These are phyloP conservation scores for Megalurothrips usitatus DNA, from an alignment of 2,888 invertebrate species.

Conservation along the genomic window DNA sequence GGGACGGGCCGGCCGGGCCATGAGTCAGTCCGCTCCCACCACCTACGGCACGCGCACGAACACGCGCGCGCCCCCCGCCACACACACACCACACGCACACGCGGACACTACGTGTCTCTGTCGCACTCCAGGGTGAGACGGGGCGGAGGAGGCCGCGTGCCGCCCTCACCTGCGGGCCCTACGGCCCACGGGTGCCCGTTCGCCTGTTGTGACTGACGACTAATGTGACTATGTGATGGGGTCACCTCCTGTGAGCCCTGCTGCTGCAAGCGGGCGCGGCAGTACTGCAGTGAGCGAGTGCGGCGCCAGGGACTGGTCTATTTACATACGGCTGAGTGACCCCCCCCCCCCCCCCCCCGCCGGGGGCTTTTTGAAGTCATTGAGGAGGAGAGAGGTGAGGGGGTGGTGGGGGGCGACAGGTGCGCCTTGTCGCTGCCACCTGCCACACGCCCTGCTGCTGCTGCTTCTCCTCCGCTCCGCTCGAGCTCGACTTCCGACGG, in stretches of 20 bases:
- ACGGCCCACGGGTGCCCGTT: too few species aligned
- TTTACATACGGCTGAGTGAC: background rate
- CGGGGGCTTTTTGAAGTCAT: background rate
- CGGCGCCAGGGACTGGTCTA: too few species aligned
- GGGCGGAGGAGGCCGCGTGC: background rate
- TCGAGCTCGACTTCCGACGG: background rate
- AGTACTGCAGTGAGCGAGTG: too few species aligned
- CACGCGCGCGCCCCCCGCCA: too few species aligned
- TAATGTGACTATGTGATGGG: too few species aligned
- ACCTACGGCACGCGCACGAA: background rate
- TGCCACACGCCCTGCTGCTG: background rate
- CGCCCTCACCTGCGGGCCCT: background rate
- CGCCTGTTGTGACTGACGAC: too few species aligned
- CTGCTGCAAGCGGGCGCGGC: too few species aligned
- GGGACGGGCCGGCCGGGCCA: background rate
- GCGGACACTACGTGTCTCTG: background rate
- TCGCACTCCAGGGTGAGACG: background rate
- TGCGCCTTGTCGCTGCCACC: slow-evolving; percentile 3
- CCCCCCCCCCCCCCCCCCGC: background rate
- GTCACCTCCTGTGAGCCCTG: too few species aligned
- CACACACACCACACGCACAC: too few species aligned
- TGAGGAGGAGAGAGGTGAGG: background rate
- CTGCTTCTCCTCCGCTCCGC: too few species aligned
- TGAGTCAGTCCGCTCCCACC: background rate
- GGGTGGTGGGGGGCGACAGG: background rate